Base-by-base conservation (phyloP, 2,888 invertebrate genomes). In the Ennomos quercinarius region DNA sequence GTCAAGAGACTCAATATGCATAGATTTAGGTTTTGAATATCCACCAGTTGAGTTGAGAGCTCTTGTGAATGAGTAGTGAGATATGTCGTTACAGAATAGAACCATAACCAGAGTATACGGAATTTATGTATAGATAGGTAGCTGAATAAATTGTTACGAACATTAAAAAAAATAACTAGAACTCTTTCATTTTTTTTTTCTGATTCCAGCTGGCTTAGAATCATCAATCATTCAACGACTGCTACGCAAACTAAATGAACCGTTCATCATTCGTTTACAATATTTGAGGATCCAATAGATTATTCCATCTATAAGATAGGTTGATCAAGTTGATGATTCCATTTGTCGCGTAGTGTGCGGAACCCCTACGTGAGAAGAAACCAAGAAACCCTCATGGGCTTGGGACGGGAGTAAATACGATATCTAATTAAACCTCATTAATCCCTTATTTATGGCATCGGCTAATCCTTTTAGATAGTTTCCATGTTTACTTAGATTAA, bases 361-460 rank as follows among this genome's bases (percentile, higher is more conserved):
- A 50, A 74, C 55, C 61, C 58, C 76, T 71, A 87, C 87, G 86
- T 88, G 86, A 72, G 61, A 71, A 66, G 83, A 81, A 84, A 81
- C 61, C 71, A 71, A 66, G 83, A 81, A 84, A 81, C 61, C 71
- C 64, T 61, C 71, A 77, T 53, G 39, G 65, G 57, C 55, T 36
- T 45, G 66, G 58, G 54, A 55, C 59, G 47, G 62, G 72, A 71
- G 72, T 80, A 77, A 80, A 84, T 80, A 80, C 78, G 78, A 75
- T 73, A 79, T 79, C 78, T 83, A 84, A 83, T 87, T 83, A 86
- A 84, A 83, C 74, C 83, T 81, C 80, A 86, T 86, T 86, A 80
- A 87, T 84, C 83, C 60, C 78, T 71, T 81, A 85, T 86, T 83
- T 85, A 86, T 84, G 77, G 76, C 69, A 67, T 62, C 71, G 61